These are phyloP conservation scores for Mycalesis mineus DNA, from an alignment of 2,888 invertebrate genomes.

Conservation along the genomic window DNA sequence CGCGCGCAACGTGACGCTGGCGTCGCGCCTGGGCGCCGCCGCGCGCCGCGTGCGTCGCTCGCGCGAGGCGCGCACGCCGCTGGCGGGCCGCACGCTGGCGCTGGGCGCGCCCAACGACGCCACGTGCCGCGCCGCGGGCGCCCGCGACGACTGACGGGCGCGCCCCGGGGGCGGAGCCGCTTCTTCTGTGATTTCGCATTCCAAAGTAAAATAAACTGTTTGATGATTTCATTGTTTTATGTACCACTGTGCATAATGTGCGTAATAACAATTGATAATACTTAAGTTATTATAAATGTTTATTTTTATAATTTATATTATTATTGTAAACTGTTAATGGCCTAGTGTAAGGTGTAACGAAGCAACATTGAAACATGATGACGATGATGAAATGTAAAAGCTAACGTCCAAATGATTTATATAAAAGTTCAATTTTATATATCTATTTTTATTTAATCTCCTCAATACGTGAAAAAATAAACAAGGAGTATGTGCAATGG, in stretches of 20 bases:
- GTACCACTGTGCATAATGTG: background rate
- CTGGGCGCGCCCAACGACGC: conserved; percentile 49
- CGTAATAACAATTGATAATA: background rate
- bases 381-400: too few relatives aligned
- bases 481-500: too few relatives aligned
- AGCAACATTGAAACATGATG: too few relatives aligned
- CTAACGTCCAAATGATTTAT: too few relatives aligned
- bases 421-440: too few relatives aligned
- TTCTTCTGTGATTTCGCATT: background rate
- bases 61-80: conserved; percentile 9
- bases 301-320: too few relatives aligned
- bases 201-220: background rate
- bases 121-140: conserved; percentile 45
- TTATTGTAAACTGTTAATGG: too few relatives aligned
- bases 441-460: conserved; percentile 2
- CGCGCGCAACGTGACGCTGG: conserved; percentile 12
- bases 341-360: too few relatives aligned
- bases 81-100: conserved; percentile 40
- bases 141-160: background rate
- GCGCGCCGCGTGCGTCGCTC: conserved; percentile 28
- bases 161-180: background rate
- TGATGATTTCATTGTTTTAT: background rate
- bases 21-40: conserved; percentile 14
- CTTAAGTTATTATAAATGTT: too few relatives aligned
- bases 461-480: too few relatives aligned